Conservation (phyloP, 92 coral and sea anemone genomes). For the Plumapathes pennacea region DNA sequence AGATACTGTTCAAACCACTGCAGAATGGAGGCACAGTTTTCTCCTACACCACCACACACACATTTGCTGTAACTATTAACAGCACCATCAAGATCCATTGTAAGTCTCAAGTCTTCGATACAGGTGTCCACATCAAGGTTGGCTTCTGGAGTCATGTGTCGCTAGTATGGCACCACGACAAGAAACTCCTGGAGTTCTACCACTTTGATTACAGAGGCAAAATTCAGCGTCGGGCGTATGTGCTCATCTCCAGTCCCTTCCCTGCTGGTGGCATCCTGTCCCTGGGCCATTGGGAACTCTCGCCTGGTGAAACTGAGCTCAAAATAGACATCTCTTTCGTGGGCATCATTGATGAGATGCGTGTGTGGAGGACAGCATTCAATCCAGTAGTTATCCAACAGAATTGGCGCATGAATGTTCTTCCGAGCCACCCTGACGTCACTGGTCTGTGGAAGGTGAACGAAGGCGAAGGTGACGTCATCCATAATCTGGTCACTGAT, state of each 20-base stretch:
- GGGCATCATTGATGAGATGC: slow-evolving; percentile 88
- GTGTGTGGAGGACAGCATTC: slow-evolving; percentile 93
- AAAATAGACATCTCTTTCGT: slow-evolving; percentile 44
- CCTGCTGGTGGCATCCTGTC: slow-evolving; percentile 80
- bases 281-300: slow-evolving; percentile 96
- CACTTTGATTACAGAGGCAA: slow-evolving; percentile 60
- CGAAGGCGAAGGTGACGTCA: slow-evolving; percentile 84
- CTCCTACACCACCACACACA: slow-evolving; percentile 73
- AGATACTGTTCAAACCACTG: slow-evolving; percentile 79
- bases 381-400: slow-evolving; percentile 90
- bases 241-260: slow-evolving; percentile 64
- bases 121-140: slow-evolving; percentile 51
- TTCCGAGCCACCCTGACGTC: slow-evolving; percentile 69
- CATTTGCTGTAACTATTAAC: slow-evolving; percentile 71
- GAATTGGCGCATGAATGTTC: slow-evolving; percentile 91
- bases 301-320: slow-evolving; percentile 75
- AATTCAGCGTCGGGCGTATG: slow-evolving; percentile 61
- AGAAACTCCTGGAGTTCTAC: slow-evolving; percentile 58
- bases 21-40: slow-evolving; percentile 67
- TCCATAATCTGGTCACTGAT: slow-evolving; percentile 58
- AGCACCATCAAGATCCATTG: slow-evolving; percentile 47
- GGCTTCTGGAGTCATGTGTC: slow-evolving; percentile 85
- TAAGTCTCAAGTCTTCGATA: slow-evolving; percentile 44
- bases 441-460: slow-evolving; percentile 90
- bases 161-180: slow-evolving; percentile 70